A percentile compares a stretch with the other conserved stretches of the same genome.
These are phyloP conservation scores for Perca fluviatilis DNA, from an alignment of 2,113 vertebrate genomes.

Conservation along the genomic window DNA sequence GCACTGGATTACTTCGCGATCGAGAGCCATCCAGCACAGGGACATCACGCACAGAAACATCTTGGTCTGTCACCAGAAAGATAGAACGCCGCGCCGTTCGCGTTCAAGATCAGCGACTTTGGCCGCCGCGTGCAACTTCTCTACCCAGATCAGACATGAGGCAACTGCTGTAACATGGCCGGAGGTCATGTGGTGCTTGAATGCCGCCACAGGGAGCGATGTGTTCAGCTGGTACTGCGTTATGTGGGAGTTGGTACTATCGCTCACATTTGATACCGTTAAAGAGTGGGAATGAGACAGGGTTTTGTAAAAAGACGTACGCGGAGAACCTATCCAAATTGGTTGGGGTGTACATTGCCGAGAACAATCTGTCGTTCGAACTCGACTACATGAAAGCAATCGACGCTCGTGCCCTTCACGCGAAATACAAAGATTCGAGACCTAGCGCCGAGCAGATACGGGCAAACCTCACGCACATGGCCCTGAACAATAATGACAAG, in stretches of 20 bases:
- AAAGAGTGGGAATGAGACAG: fast-evolving
- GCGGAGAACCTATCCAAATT: neutral
- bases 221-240: conserved; percentile 14
- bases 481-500: neutral
- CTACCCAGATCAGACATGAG: neutral
- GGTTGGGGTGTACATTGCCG: neutral
- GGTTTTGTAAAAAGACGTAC: neutral
- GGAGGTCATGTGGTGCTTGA: conserved; percentile 3
- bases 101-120: conserved; percentile 16
- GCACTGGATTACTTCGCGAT: neutral
- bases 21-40: conserved; percentile 4
- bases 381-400: neutral
- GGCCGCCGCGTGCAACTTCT: conserved; percentile 1
- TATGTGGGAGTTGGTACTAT: neutral
- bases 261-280: neutral
- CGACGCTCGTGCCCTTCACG: neutral
- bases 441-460: neutral
- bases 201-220: neutral
- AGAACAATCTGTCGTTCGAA: neutral
- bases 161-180: neutral
- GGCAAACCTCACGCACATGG: too few species aligned
- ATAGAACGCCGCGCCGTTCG: fast-evolving
- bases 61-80: neutral
- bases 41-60: conserved; percentile 5
- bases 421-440: neutral